These are phyloP conservation scores for Cerceris ruficornis DNA, from an alignment of 2,888 invertebrate genomes.

Conservation along the genomic window DNA sequence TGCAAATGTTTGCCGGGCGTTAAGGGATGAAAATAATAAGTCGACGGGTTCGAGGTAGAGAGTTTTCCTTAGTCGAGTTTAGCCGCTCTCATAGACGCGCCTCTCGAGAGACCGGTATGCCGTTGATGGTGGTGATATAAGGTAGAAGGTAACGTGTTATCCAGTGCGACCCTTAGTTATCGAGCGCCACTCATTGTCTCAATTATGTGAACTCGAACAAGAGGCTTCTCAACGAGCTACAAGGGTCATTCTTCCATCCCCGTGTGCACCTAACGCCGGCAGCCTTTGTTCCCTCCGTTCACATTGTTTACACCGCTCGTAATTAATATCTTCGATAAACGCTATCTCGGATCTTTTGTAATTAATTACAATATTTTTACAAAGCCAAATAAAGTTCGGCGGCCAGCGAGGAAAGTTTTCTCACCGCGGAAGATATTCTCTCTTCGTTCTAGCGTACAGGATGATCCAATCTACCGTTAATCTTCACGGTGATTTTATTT, in stretches of 20 bases:
- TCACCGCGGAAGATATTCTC: no score
- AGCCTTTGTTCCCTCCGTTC: background rate
- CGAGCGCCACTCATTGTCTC: constrained; percentile 61
- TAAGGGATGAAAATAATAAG: constrained; percentile 74
- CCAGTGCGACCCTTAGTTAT: constrained; percentile 43
- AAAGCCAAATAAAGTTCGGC: no score
- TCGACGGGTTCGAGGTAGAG: constrained; percentile 35
- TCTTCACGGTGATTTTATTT: no score
- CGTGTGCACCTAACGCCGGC: constrained; percentile 24
- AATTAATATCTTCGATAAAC: background rate
- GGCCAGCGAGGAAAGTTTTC: no score
- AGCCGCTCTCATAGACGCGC: constrained; percentile 32
- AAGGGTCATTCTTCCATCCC: constrained; percentile 39
- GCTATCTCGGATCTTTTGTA: background rate
- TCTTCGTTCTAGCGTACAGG: no score
- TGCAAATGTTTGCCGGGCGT: constrained; percentile 72
- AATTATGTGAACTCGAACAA: constrained; percentile 58
- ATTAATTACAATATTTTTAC: background rate
- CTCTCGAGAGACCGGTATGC: constrained; percentile 1
- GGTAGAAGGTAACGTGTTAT: constrained; percentile 39
- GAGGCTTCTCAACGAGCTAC: constrained; percentile 47
- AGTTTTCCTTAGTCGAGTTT: constrained; percentile 35
- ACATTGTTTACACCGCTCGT: background rate
- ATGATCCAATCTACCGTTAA: no score
- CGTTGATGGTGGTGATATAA: background rate